A percentile compares a stretch with the other conserved stretches of the same genome.
Conservation (phyloP, 1,140 invertebrate species). For the Berghia stephanieae region DNA sequence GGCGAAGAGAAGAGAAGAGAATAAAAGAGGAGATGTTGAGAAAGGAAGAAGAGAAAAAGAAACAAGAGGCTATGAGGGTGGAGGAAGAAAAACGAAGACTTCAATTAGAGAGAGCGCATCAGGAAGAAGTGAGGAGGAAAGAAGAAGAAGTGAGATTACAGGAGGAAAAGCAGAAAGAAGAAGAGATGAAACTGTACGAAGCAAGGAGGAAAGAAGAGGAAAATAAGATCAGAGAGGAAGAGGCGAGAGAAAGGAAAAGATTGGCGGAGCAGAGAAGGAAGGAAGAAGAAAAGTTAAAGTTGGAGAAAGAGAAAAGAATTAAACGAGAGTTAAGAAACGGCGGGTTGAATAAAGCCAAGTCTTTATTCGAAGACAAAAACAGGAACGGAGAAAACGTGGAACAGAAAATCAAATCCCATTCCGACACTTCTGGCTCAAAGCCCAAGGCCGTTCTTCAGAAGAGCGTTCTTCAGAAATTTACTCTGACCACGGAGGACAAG, state of each 20-base stretch:
- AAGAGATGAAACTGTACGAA: conserved; percentile 2
- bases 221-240: background rate
- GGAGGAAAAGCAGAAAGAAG: conserved; percentile 2
- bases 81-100: background rate
- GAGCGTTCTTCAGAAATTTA: too few relatives aligned
- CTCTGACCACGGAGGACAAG: too few relatives aligned
- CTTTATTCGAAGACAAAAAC: too few relatives aligned
- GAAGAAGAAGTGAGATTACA: too few relatives aligned
- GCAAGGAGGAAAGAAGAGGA: background rate
- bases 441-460: too few relatives aligned
- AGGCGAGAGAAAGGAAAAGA: background rate
- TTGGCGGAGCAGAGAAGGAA: background rate
- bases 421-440: too few relatives aligned
- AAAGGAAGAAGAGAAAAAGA: background rate
- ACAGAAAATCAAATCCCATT: too few relatives aligned
- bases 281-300: background rate
- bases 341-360: too few relatives aligned
- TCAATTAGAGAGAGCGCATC: background rate
- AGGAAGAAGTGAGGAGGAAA: too few relatives aligned
- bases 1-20: background rate
- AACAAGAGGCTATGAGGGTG: background rate
- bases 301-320: background rate
- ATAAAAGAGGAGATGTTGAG: background rate
- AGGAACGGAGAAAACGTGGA: too few relatives aligned
- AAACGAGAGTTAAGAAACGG: too few relatives aligned